Evolutionary conservation across 53 echinoderm and acorn worm species (phyloP).

Genomic region (Temnopleurus reevesii): DNA sequence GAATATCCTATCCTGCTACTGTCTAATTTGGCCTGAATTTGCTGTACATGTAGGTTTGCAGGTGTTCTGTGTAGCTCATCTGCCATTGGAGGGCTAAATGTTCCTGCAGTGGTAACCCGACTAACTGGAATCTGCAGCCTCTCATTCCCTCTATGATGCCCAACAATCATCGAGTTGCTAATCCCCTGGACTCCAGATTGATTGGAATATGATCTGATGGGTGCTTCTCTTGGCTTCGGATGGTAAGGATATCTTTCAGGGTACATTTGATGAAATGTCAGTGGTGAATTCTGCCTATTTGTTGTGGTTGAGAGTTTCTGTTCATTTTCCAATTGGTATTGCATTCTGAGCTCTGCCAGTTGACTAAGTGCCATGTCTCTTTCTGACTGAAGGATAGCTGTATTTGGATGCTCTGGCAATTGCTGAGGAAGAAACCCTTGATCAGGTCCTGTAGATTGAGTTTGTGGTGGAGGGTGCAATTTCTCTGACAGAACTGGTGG

Average conservation of each 20-base stretch:
- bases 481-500: not conserved
- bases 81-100: constrained; percentile 4
- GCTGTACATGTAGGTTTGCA: not conserved
- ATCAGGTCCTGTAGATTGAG: not conserved
- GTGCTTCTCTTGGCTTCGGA: not conserved
- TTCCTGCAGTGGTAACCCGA: constrained; percentile 12
- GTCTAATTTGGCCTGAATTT: not conserved
- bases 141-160: not conserved
- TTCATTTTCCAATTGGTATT: not conserved
- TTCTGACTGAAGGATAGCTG: not conserved
- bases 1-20: not conserved
- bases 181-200: not conserved
- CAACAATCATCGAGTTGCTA: not conserved
- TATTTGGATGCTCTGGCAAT: not conserved
- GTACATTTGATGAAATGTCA: not conserved
- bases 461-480: not conserved
- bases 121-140: not conserved
- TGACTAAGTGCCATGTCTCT: not conserved
- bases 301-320: not conserved
- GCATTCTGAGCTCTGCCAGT: not conserved
- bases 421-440: not conserved
- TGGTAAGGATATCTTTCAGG: not conserved
- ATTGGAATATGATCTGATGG: not conserved
- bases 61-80: not conserved
- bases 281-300: not conserved